Conservation (phyloP, 2,888 invertebrate species). For the Pemphredon lugubris region DNA sequence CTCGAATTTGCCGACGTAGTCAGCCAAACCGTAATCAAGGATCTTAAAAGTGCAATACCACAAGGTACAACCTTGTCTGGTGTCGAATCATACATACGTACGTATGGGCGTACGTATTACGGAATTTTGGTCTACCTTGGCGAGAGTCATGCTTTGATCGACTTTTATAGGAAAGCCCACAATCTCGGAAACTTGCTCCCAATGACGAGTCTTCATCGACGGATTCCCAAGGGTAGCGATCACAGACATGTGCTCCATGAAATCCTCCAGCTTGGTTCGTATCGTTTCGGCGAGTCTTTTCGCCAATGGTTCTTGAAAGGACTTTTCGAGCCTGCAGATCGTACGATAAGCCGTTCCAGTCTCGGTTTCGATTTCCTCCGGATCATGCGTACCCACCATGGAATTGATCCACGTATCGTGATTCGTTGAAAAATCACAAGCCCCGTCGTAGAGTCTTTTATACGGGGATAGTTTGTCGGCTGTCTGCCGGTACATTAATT, state of each 20-base stretch:
- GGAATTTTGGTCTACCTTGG: slow-evolving; percentile 87
- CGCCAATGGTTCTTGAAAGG: slow-evolving; percentile 88
- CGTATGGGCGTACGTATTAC: no score
- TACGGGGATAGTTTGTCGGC: slow-evolving; percentile 92
- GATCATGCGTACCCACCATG: slow-evolving; percentile 90
- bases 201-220: slow-evolving; percentile 94
- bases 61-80: no score
- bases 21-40: slow-evolving; percentile 93
- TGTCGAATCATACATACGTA: no score
- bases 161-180: slow-evolving; percentile 96
- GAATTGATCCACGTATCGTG: slow-evolving; percentile 92
- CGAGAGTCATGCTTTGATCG: slow-evolving; percentile 90
- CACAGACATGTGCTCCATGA: slow-evolving; percentile 94
- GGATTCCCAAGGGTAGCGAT: slow-evolving; percentile 97
- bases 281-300: slow-evolving; percentile 87
- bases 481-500: slow-evolving; percentile 77
- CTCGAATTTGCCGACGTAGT: slow-evolving; percentile 95
- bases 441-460: slow-evolving; percentile 94
- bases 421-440: slow-evolving; percentile 92
- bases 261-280: slow-evolving; percentile 90
- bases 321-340: slow-evolving; percentile 93
- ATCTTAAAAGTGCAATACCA: slow-evolving; percentile 79
- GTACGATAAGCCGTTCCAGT: slow-evolving; percentile 87
- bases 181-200: slow-evolving; percentile 97
- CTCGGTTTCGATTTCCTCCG: slow-evolving; percentile 93